Percentiles rank a stretch among this genome's conserved stretches.
These are phyloP conservation scores for Myxocyprinus asiaticus DNA, from an alignment of 2,113 vertebrate species.

Conservation along the genomic window DNA sequence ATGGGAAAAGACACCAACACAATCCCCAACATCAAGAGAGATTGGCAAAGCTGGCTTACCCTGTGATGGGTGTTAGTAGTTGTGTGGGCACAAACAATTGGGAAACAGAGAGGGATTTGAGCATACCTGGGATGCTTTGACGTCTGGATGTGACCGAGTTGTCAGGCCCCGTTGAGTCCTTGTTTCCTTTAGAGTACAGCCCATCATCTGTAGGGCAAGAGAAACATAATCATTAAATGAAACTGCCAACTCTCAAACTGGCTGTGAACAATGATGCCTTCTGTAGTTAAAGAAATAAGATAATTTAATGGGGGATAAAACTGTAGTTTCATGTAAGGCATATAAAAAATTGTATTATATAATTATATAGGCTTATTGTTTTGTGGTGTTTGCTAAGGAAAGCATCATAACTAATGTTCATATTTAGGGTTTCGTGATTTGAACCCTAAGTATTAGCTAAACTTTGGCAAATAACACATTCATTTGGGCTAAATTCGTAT, in stretches of 20 bases:
- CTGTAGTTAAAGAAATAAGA: background rate
- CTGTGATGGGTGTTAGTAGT: background rate
- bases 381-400: too few species aligned
- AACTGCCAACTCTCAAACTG: background rate
- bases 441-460: too few species aligned
- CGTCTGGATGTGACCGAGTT: slow-evolving; percentile 77
- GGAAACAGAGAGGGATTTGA: background rate
- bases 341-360: too few species aligned
- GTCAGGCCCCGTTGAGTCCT: slow-evolving; percentile 76
- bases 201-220: slow-evolving; percentile 76
- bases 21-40: slow-evolving; percentile 40
- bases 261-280: background rate
- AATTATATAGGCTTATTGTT: too few species aligned
- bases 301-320: too few species aligned
- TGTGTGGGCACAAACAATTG: background rate
- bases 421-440: too few species aligned
- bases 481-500: too few species aligned
- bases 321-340: too few species aligned
- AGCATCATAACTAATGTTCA: too few species aligned
- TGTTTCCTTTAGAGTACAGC: slow-evolving; percentile 83
- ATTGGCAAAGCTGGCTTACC: background rate
- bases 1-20: slow-evolving; percentile 24
- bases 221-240: slow-evolving; percentile 13
- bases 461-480: too few species aligned
- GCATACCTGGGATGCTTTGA: slow-evolving; percentile 86